phyloP scores from a whole-genome alignment of 2,888 invertebrate species.

The Drosophila neotestacea region DNA sequence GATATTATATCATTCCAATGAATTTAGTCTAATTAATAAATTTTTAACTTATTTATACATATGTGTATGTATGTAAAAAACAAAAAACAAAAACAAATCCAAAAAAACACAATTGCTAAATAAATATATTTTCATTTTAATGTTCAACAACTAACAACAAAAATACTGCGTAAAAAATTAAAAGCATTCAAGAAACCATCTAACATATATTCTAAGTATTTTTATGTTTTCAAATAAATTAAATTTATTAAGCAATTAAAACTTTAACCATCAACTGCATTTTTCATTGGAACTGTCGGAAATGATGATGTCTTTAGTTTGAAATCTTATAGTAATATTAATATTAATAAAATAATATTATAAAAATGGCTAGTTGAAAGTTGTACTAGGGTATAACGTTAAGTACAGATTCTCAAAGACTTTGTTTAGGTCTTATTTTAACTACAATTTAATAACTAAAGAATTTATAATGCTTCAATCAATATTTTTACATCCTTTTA shows the following conservation, averaged over 20 bases:
- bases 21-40: constrained; percentile 83
- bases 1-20: constrained; percentile 85
- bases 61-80: constrained; percentile 67
- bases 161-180: constrained; percentile 13
- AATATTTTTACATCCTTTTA: too few relatives aligned
- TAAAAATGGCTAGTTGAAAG: too few relatives aligned
- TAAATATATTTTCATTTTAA: constrained; percentile 77
- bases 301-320: too few relatives aligned
- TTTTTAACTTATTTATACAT: constrained; percentile 82
- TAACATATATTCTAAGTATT: constrained; percentile 69
- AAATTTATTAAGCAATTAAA: constrained; percentile 78
- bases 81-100: constrained; percentile 25
- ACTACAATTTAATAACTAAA: too few relatives aligned
- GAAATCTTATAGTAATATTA: too few relatives aligned
- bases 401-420: too few relatives aligned
- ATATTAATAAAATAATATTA: too few relatives aligned
- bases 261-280: constrained; percentile 5
- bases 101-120: constrained; percentile 56
- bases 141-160: constrained; percentile 71
- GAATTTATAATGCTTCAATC: too few relatives aligned
- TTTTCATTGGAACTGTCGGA: not conserved
- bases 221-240: constrained; percentile 83
- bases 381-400: too few relatives aligned
- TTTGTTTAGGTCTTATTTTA: too few relatives aligned
- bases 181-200: constrained; percentile 41